Evolutionary conservation across 2,113 vertebrate species (phyloP), one percentile per base, ranked within the genome.

Genomic region (Chaetorhynchus papuensis): DNA sequence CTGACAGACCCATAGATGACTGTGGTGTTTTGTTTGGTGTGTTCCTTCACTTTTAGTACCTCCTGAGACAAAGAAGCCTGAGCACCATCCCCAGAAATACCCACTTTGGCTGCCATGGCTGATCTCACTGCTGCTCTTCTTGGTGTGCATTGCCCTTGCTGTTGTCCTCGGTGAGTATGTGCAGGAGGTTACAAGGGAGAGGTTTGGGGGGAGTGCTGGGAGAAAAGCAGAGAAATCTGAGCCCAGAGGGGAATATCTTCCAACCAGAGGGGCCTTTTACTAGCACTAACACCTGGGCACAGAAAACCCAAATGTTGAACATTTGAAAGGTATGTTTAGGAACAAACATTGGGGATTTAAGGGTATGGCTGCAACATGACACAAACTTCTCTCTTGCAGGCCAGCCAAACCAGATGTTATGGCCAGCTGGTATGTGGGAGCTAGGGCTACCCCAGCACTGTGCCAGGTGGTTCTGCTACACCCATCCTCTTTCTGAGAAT

Each of bases 121-220:
- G 57, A 84, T 87, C 14, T 96, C 95, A 21, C 28, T 93, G 66
- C 50, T 97, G 33, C 79, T 97, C 4, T 15, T 96, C 66, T 61
- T 95, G 66, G 70, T 69, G 21, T 96, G 89, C 84, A 24, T 91
- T 72, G 87, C 37, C 35, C 91, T 96, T 44, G 14, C 57, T 15
- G 9, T 49, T 4, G 1, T 8, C 64, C 33, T 96, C 4, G 57
- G 96, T 96, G 69, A 96, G 95, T 96, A 90, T 61, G 28, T 45
- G 22, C 59, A 65, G 53, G 24, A 23, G n/a, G 16, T 44, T 47
- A 56, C 10, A 47, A n/a, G 39, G 53, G 39, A 63, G 20, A 61
- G 15, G 31, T 39, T 5, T 60, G 14, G 31, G 19, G 26, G 24
- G 20, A 41, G 9, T 30, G 18, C n/a, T 65, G 20, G 31, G 52